Conservation (phyloP, 2,888 invertebrate species). For the Lasius platythorax region DNA sequence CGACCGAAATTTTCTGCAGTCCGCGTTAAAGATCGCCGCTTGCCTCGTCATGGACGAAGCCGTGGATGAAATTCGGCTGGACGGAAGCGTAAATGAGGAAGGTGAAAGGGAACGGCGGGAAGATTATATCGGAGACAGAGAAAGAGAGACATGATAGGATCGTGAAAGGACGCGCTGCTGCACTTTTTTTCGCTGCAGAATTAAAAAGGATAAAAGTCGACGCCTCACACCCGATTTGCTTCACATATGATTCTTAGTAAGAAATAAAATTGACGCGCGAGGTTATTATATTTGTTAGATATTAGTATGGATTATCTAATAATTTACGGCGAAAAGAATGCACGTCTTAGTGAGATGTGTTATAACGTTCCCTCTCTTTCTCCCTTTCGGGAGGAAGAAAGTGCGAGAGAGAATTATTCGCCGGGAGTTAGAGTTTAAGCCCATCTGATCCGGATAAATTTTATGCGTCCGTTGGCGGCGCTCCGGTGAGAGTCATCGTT, state of each 20-base stretch:
- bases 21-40: constrained; percentile 6
- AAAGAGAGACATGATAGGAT: neutral
- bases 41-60: neutral
- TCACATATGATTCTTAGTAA: neutral
- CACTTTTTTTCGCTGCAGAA: neutral
- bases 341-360: too few relatives aligned
- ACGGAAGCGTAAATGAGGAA: constrained; percentile 18
- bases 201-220: neutral
- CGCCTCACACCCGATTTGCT: neutral
- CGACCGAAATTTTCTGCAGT: constrained; percentile 55
- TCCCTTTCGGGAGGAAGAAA: neutral
- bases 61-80: constrained; percentile 31
- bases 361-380: neutral
- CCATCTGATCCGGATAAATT: constrained; percentile 19
- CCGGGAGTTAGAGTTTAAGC: neutral
- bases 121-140: neutral
- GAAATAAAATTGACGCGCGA: neutral
- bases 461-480: neutral
- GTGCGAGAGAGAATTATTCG: neutral
- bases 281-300: neutral
- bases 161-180: neutral
- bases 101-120: neutral
- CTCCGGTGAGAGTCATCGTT: neutral
- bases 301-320: neutral
- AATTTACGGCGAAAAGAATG: neutral